Base-by-base conservation (phyloP, 2,797 vertebrate species). In the Syngnathus acus region DNA sequence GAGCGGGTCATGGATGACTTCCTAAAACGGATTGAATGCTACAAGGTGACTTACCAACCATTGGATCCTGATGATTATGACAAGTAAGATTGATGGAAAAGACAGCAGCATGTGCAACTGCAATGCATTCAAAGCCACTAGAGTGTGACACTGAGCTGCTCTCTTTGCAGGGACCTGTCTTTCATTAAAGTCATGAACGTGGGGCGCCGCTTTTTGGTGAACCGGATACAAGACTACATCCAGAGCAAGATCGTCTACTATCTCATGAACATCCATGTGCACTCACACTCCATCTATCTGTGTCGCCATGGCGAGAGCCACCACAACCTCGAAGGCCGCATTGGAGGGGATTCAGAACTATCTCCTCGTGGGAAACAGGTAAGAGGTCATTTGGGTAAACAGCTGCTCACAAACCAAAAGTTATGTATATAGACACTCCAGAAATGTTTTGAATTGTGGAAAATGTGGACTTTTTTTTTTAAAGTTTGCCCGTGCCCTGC, bases 201-300 rank as follows among this genome's bases (percentile, higher is more conserved):
- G 79, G 97, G 97, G 16, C 94, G 95, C 55, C 92, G 96, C 1
- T 98, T 96, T 76, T 87, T 98, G 69, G 96, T 99, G 66, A 99
- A 98, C 89, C 90, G 91, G 64, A 92, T 99, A 51, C 95, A 97
- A 73, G 97, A 99, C 89, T 98, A 99, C 86, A 98, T 99, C 88
- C 97, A 99, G 91, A 99, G 96, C 73, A 98, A 96, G 83, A 98
- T 99, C 0, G 97, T 99, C 60, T 99, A 99, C 91, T 99, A 98
- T 88, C 94, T 98, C 78, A 99, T 98, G 96, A 98, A 98, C 87
- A 98, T 99, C 83, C 95, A 96, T 0, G 95, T 98, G 59, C 93
- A 97, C 86, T 94, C 94, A 0, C 96, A 96, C 71, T 96, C 94
- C 86, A 97, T 99, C 87, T 98, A 98, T 88, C 91, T 99, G 58